A percentile compares a stretch with the other conserved stretches of the same genome.
Evolutionary conservation across 2,113 vertebrate genomes (phyloP).

Genomic region (Hoplias malabaricus): DNA sequence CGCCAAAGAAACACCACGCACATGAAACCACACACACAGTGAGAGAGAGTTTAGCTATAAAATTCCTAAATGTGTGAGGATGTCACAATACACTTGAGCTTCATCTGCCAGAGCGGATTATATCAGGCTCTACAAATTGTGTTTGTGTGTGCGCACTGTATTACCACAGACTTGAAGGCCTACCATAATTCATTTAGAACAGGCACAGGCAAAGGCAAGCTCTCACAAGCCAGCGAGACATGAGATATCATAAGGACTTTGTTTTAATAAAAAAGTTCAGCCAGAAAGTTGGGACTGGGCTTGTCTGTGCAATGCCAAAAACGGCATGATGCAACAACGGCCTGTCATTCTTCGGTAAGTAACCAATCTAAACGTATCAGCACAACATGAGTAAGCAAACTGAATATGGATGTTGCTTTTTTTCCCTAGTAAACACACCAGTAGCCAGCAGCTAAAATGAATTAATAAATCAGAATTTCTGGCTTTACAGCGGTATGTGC

Average conservation of each 20-base stretch:
- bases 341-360: not conserved
- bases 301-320: not conserved
- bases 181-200: constrained; percentile 9
- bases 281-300: not conserved
- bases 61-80: not conserved
- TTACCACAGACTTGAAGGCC: not conserved
- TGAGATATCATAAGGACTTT: not conserved
- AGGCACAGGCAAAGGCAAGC: not conserved
- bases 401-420: not conserved
- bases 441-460: not conserved
- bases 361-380: not conserved
- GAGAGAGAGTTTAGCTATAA: not conserved
- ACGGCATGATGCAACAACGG: not conserved
- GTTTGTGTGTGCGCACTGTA: not conserved
- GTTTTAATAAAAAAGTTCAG: not conserved
- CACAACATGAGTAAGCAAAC: not conserved
- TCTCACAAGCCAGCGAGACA: not conserved
- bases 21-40: not conserved
- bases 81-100: not conserved
- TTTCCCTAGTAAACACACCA: not conserved
- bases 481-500: not conserved
- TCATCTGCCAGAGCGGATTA: not conserved
- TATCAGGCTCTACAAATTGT: not conserved
- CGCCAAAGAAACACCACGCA: not conserved
- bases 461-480: not conserved